phyloP scores from a whole-genome alignment of 2,888 invertebrate species.

The Caenorhabditis sp. region DNA sequence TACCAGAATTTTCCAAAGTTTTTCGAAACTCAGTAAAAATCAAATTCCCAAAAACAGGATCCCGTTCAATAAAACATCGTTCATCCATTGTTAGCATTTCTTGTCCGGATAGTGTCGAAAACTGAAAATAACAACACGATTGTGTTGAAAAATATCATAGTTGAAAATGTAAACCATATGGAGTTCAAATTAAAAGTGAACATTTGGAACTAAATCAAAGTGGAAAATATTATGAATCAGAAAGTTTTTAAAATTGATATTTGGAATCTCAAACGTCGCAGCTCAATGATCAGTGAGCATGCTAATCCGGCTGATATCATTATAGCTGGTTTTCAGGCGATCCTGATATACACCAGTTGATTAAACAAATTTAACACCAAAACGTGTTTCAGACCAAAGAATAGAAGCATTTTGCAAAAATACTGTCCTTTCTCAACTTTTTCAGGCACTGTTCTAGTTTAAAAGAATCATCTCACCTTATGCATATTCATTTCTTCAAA shows the following conservation, averaged over 20 bases:
- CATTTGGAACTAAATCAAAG: too few species aligned
- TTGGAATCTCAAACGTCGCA: constrained; percentile 14
- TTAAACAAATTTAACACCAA: too few species aligned
- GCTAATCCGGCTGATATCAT: constrained; percentile 49
- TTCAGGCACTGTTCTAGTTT: too few species aligned
- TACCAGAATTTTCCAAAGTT: constrained; percentile 48
- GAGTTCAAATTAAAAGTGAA: too few species aligned
- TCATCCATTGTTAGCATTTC: constrained; percentile 79
- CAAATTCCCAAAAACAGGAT: constrained; percentile 78
- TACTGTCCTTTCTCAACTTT: not conserved
- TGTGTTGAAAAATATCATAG: not conserved
- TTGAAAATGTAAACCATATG: too few species aligned
- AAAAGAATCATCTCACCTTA: constrained; percentile 57
- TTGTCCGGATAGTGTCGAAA: constrained; percentile 77
- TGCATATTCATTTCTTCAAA: constrained; percentile 81
- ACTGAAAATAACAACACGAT: constrained; percentile 75
- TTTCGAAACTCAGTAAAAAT: constrained; percentile 79
- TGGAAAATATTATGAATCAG: too few species aligned
- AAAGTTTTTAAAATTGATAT: too few species aligned
- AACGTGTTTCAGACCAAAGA: too few species aligned
- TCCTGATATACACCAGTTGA: not conserved
- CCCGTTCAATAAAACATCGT: constrained; percentile 77
- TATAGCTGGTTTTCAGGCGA: constrained; percentile 1
- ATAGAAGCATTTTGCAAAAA: not conserved
- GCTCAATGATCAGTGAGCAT: constrained; percentile 44